Percentiles rank a stretch among this genome's conserved stretches.
Evolutionary conservation across 2,113 vertebrate species (phyloP).

Genomic region (Siphamia tubifer): DNA sequence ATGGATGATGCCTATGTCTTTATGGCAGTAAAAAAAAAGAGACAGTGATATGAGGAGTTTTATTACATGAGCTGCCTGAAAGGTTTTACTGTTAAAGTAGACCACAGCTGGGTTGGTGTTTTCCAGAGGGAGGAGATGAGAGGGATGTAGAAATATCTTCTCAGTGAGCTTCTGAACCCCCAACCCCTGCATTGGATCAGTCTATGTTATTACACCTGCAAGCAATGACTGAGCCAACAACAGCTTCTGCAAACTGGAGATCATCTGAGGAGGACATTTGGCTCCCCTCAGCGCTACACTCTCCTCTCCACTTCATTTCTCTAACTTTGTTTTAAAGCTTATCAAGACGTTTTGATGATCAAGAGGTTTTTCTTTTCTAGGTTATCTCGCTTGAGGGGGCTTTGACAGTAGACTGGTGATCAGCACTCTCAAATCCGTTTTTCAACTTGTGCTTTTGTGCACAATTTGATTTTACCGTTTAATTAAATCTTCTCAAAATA

Average conservation of each 20-base stretch:
- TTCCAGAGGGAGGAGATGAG: slow-evolving; percentile 10
- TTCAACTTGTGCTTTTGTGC: background rate
- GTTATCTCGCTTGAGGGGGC: background rate
- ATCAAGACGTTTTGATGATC: background rate
- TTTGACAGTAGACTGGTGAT: background rate
- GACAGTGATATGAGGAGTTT: slow-evolving; percentile 2
- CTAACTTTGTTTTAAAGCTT: slow-evolving; percentile 5
- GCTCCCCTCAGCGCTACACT: background rate
- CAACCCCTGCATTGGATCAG: slow-evolving; percentile 29
- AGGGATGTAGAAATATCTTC: slow-evolving; percentile 1
- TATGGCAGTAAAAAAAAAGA: background rate
- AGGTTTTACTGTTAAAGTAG: background rate
- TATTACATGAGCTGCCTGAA: slow-evolving; percentile 8
- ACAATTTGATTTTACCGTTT: background rate
- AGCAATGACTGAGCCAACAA: slow-evolving; percentile 54
- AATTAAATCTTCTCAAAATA: background rate
- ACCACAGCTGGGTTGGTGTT: slow-evolving; percentile 21
- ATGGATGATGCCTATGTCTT: background rate
- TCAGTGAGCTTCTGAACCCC: slow-evolving; percentile 17
- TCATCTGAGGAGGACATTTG: background rate
- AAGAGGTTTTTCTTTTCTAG: background rate
- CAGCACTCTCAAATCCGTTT: background rate
- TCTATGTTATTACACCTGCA: slow-evolving; percentile 72
- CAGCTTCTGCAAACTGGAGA: slow-evolving; percentile 1
- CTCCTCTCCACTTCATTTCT: background rate